Conservation (phyloP, 2,888 invertebrate species). For the Cynaeus angustus region DNA sequence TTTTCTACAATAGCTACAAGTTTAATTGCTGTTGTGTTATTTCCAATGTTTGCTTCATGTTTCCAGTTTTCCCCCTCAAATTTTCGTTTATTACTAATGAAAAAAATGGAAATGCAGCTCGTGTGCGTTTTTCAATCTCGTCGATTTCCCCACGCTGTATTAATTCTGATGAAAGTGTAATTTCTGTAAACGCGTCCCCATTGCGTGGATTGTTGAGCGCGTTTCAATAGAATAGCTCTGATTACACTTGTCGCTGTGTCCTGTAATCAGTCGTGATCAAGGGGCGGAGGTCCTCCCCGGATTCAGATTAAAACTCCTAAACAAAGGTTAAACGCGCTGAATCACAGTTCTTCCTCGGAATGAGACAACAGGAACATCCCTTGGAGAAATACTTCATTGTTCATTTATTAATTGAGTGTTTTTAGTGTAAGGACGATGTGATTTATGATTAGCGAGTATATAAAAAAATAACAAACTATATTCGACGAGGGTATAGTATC, state of each 20-base stretch:
- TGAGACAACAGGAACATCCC: slow-evolving; percentile 21
- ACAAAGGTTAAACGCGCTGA: slow-evolving; percentile 67
- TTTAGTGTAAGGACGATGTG: not conserved
- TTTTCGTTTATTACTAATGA: slow-evolving; percentile 6
- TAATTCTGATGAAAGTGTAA: slow-evolving; percentile 63
- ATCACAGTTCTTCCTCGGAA: slow-evolving; percentile 37
- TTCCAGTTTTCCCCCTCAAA: slow-evolving; percentile 3
- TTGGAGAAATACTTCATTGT: slow-evolving; percentile 2
- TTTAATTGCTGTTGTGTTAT: too few relatives aligned
- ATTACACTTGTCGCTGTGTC: slow-evolving; percentile 66
- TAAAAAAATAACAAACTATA: slow-evolving; percentile 2
- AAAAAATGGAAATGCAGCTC: slow-evolving; percentile 8
- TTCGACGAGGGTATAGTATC: slow-evolving; percentile 34
- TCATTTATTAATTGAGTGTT: too few relatives aligned
- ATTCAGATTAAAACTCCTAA: slow-evolving; percentile 68
- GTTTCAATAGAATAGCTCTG: slow-evolving; percentile 65
- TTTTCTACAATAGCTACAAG: too few relatives aligned
- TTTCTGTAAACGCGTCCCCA: slow-evolving; percentile 61
- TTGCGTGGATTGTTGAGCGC: slow-evolving; percentile 61
- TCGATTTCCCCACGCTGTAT: slow-evolving; percentile 39
- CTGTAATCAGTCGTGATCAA: slow-evolving; percentile 62
- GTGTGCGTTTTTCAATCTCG: slow-evolving; percentile 44
- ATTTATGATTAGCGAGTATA: slow-evolving; percentile 18
- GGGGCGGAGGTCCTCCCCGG: slow-evolving; percentile 59
- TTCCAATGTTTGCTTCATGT: not conserved